A percentile compares a stretch with the other conserved stretches of the same genome.
These are phyloP conservation scores for Danaus chrysippus DNA, from an alignment of 2,888 invertebrate species.

Conservation along the genomic window DNA sequence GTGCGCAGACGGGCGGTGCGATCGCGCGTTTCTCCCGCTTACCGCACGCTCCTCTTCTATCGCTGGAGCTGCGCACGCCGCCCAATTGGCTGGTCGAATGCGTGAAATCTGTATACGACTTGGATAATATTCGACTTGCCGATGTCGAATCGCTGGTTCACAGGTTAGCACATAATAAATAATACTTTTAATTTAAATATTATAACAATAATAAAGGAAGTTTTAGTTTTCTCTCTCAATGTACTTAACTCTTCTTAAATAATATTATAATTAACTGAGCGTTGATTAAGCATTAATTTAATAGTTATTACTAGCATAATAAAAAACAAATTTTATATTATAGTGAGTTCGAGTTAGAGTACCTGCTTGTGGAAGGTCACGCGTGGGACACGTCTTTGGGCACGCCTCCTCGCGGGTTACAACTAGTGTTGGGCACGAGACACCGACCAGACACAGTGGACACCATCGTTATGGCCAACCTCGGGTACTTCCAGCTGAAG, in stretches of 20 bases:
- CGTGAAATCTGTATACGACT: conserved; percentile 94
- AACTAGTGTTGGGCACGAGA: conserved; percentile 94
- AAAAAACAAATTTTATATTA: neutral
- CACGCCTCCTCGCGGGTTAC: conserved; percentile 97
- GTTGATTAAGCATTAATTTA: too few relatives aligned
- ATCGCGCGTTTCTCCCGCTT: conserved; percentile 92
- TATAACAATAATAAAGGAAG: neutral
- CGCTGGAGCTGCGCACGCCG: conserved; percentile 87
- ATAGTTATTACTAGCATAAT: neutral
- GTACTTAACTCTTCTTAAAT: too few relatives aligned
- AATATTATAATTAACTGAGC: too few relatives aligned
- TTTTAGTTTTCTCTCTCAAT: too few relatives aligned
- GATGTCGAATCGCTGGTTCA: conserved; percentile 94
- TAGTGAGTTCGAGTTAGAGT: conserved; percentile 97
- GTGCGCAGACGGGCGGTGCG: conserved; percentile 85
- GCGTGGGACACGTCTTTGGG: conserved; percentile 95
- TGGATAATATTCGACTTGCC: conserved; percentile 97
- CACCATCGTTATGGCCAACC: conserved; percentile 99
- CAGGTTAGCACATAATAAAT: conserved; percentile 67
- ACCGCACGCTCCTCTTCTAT: conserved; percentile 94
- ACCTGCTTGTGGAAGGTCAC: conserved; percentile 95
- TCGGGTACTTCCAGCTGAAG: conserved; percentile 97
- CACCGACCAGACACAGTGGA: conserved; percentile 89
- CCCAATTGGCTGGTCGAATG: conserved; percentile 98
- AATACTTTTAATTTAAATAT: neutral